phyloP scores from a whole-genome alignment of 92 coral and sea anemone genomes.

The Actinernus sp. region DNA sequence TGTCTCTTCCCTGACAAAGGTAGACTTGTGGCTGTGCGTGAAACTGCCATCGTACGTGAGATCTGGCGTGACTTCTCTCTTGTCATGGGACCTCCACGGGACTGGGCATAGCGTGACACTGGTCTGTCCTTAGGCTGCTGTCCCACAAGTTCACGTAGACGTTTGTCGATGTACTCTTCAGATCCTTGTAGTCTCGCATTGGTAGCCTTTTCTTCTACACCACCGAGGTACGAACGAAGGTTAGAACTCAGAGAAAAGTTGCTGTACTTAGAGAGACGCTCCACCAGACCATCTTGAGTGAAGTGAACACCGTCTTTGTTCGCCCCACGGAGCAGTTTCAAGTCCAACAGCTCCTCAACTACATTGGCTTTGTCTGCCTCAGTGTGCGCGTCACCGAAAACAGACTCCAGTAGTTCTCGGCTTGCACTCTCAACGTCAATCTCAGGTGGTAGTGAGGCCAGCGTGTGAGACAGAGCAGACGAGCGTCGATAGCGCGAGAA shows the following conservation, averaged over 20 bases:
- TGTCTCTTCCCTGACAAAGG: slow-evolving; percentile 79
- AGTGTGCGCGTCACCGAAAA: slow-evolving; percentile 78
- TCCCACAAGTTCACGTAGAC: slow-evolving; percentile 83
- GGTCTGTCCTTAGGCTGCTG: slow-evolving; percentile 81
- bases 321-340: slow-evolving; percentile 92
- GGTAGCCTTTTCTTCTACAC: slow-evolving; percentile 76
- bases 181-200: slow-evolving; percentile 95
- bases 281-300: slow-evolving; percentile 90
- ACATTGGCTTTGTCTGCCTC: slow-evolving; percentile 85
- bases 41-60: slow-evolving; percentile 92
- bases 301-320: slow-evolving; percentile 96
- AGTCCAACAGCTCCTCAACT: slow-evolving; percentile 89
- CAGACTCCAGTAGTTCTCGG: slow-evolving; percentile 80
- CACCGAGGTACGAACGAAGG: slow-evolving; percentile 86
- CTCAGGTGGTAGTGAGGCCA: slow-evolving; percentile 62
- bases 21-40: slow-evolving; percentile 89
- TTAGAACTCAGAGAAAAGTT: slow-evolving; percentile 90
- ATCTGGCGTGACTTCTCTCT: slow-evolving; percentile 86
- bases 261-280: slow-evolving; percentile 91
- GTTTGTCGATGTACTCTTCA: slow-evolving; percentile 85
- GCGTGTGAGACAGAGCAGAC: slow-evolving; percentile 84
- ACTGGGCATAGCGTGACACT: slow-evolving; percentile 90
- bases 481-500: slow-evolving; percentile 98
- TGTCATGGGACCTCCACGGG: slow-evolving; percentile 85
- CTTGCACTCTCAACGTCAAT: slow-evolving; percentile 74